A percentile compares a stretch with the other conserved stretches of the same genome.
Conservation (phyloP, 2,113 vertebrate genomes). For the Rana temporaria region DNA sequence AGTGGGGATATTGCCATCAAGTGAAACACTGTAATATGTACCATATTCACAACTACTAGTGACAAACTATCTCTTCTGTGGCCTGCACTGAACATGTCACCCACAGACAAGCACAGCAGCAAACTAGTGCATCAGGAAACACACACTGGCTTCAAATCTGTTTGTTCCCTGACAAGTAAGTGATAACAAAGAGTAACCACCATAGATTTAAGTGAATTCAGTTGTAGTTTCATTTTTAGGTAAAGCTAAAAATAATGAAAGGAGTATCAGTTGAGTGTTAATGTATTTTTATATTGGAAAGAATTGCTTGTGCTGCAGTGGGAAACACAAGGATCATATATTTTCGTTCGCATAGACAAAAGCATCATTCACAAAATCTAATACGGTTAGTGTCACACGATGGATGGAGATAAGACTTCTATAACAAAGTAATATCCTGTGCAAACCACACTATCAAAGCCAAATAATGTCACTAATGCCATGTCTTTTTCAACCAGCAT, state of each 20-base stretch:
- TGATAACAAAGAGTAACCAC: not conserved
- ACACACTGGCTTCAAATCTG: too few species aligned
- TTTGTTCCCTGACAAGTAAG: not conserved
- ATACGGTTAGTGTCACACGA: conserved; percentile 14
- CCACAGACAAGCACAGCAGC: not conserved
- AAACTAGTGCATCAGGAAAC: not conserved
- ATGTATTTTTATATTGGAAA: conserved; percentile 20
- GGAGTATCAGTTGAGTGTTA: not conserved
- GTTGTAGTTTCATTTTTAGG: not conserved
- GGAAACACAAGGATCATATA: not conserved
- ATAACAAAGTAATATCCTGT: conserved; percentile 11
- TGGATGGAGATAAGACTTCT: conserved; percentile 6
- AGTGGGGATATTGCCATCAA: too few species aligned
- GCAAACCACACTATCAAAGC: conserved; percentile 16
- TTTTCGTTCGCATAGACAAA: not conserved
- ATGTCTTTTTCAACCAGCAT: not conserved
- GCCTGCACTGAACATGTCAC: not conserved
- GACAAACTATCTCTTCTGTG: not conserved
- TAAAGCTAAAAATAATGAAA: not conserved
- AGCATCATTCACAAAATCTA: conserved; percentile 9
- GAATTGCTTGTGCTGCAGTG: conserved; percentile 19
- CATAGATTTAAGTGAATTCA: not conserved
- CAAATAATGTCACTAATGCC: conserved; percentile 9
- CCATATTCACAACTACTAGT: not conserved
- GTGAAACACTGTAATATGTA: not conserved